Evolutionary conservation across 2,113 vertebrate genomes (phyloP).

Genomic region (Mirounga angustirostris): DNA sequence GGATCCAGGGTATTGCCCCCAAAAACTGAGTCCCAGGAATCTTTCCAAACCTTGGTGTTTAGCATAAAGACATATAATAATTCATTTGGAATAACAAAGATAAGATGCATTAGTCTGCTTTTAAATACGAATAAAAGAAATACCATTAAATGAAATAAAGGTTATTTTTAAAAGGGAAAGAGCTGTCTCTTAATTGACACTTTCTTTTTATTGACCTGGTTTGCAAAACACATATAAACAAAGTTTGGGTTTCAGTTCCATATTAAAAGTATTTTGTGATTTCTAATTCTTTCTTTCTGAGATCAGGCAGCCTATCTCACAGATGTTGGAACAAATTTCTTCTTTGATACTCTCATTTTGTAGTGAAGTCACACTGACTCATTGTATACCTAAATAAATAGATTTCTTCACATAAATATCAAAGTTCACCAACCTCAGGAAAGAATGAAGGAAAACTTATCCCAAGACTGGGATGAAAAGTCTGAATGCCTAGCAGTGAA

Average conservation of each 20-base stretch:
- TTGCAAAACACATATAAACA: not conserved
- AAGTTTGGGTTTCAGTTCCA: constrained; percentile 48
- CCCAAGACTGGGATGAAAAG: not conserved
- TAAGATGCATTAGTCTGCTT: not conserved
- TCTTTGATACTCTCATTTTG: not conserved
- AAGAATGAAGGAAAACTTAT: not conserved
- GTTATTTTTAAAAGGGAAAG: not conserved
- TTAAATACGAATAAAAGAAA: constrained; percentile 3
- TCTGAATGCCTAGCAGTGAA: not conserved
- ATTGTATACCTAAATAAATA: not conserved
- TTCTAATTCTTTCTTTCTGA: not conserved
- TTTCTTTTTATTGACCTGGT: not conserved
- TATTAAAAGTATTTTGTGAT: not conserved
- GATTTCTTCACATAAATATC: not conserved
- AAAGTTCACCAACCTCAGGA: not conserved
- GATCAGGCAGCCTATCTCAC: not conserved
- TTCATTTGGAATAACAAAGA: constrained; percentile 46
- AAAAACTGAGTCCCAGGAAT: not conserved
- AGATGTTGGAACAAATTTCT: not conserved
- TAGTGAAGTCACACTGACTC: not conserved
- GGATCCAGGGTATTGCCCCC: not conserved
- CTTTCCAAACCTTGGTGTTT: not conserved
- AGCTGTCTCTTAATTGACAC: not conserved
- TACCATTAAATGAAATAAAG: not conserved
- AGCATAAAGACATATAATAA: not conserved